Percentiles rank a stretch among this genome's conserved stretches.
Evolutionary conservation across 2,113 vertebrate genomes (phyloP).

Genomic region (Mus spicilegus): DNA sequence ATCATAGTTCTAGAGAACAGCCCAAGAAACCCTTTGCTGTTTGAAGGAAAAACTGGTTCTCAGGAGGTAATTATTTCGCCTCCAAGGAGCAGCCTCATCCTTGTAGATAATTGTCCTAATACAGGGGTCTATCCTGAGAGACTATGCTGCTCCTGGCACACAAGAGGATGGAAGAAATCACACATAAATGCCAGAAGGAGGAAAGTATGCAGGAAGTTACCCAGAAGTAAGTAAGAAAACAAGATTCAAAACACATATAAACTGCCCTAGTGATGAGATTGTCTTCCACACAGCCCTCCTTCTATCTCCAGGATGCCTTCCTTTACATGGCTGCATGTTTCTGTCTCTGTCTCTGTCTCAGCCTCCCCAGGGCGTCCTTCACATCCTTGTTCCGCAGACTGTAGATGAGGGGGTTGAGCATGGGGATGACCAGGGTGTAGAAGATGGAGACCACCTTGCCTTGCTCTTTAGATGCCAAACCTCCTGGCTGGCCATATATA

Average conservation of each 20-base stretch:
- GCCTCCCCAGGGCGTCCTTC: background rate
- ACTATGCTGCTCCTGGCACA: background rate
- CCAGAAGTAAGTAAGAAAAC: background rate
- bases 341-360: background rate
- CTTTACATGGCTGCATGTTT: background rate
- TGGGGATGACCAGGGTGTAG: constrained; percentile 62
- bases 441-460: constrained; percentile 66
- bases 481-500: constrained; percentile 3
- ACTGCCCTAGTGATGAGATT: background rate
- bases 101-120: background rate
- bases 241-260: too few relatives aligned
- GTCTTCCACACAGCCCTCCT: background rate
- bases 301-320: background rate
- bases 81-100: background rate
- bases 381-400: constrained; percentile 64
- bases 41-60: background rate
- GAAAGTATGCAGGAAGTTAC: too few relatives aligned
- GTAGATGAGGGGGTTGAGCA: constrained; percentile 72
- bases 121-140: background rate
- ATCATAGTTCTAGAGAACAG: too few relatives aligned
- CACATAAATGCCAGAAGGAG: too few relatives aligned
- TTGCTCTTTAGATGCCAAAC: constrained; percentile 29
- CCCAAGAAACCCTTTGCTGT: background rate
- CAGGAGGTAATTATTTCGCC: background rate
- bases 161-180: background rate